Evolutionary conservation across 2,797 vertebrate genomes (phyloP), one percentile per base, ranked within the genome.

Genomic region (Notamacropus eugenii): DNA sequence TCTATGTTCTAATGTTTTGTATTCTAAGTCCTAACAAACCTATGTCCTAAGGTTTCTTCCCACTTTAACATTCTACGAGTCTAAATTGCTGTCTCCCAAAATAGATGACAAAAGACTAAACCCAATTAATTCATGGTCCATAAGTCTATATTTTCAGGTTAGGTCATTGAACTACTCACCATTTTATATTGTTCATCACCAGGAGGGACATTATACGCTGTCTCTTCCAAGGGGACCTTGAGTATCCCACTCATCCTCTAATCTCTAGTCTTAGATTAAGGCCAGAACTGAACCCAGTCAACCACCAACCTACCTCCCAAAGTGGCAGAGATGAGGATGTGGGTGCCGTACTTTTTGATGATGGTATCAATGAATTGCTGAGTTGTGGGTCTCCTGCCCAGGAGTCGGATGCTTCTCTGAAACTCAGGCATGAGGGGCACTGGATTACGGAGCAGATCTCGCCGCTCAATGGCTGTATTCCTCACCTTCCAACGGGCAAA

Each of bases 401-500:
- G 99, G 98, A 99, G 98, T 97, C 99, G 99, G 93, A 99, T 98
- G 97, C 99, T 99, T 95, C 99, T 99, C 99, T 99, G 99, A 98
- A 99, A 99, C 98, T 99, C 99, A 0, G 99, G 99, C 99, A 99
- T 99, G 98, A 99, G 99, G 90, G 99, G 99, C 98, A 99, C 99
- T 0, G 99, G 99, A 97, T 99, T 99, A 95, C 99, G 99, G 98
- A 99, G 99, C 98, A 99, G 99, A 98, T 99, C 99, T 99, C 99
- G 99, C 98, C 99, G 98, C 98, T 99, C 99, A 0, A 99, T 99
- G 96, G 99, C 99, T 93, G 99, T 99, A 98, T 99, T 99, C 99
- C 99, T 99, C 99, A 99, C 99, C 99, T 99, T 99, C 99, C 99
- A 99, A 99, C 99, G 99, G 99, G 99, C 99, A 99, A 99, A 99